Conservation (phyloP, 2,888 invertebrate species). For the Agrenia bidenticulata region DNA sequence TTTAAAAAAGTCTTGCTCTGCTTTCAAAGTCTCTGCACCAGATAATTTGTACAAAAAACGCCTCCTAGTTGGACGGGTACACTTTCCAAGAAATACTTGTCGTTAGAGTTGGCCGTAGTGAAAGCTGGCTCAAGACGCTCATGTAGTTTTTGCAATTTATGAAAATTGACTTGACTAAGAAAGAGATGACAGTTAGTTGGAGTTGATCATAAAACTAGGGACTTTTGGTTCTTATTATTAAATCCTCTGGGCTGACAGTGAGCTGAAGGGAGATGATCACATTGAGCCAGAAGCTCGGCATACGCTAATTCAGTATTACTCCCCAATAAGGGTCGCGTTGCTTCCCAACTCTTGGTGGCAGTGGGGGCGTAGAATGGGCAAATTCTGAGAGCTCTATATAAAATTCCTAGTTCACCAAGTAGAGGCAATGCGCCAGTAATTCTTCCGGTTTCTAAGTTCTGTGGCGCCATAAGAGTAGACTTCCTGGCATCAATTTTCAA, state of each 20-base stretch:
- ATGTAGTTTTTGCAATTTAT: not conserved
- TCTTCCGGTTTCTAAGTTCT: slow-evolving; percentile 23
- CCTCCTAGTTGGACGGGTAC: too few relatives aligned
- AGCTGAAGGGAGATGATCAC: too few relatives aligned
- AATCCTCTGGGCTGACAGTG: too few relatives aligned
- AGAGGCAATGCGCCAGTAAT: slow-evolving; percentile 24
- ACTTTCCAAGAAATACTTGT: too few relatives aligned
- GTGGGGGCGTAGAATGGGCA: not conserved
- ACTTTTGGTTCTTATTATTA: not conserved
- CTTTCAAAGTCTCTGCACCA: too few relatives aligned
- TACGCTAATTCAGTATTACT: too few relatives aligned
- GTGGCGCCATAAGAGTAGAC: slow-evolving; percentile 36
- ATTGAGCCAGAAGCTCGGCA: too few relatives aligned
- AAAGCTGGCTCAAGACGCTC: too few relatives aligned
- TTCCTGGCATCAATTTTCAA: slow-evolving; percentile 22
- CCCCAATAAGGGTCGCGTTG: not conserved
- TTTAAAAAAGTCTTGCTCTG: too few relatives aligned
- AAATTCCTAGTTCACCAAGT: not conserved
- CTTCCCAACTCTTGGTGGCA: not conserved
- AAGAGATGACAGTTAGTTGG: not conserved
- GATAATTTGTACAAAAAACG: too few relatives aligned
- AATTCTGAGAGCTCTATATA: not conserved
- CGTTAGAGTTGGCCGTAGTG: too few relatives aligned
- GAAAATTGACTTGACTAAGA: not conserved
- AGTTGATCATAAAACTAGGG: not conserved